Evolutionary conservation across 2,113 vertebrate genomes (phyloP).

Genomic region (Platichthys stellatus): DNA sequence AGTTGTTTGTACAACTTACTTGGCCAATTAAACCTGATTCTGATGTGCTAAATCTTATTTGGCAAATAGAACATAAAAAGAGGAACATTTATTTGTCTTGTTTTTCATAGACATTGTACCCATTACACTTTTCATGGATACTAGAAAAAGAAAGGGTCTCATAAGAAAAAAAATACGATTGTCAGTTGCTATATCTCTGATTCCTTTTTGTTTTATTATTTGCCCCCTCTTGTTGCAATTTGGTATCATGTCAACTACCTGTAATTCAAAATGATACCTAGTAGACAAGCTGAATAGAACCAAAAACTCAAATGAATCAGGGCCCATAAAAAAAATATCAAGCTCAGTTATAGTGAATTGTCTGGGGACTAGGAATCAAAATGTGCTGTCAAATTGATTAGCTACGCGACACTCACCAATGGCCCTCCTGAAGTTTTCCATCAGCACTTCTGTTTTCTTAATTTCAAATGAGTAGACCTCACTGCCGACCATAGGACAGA

Average conservation of each 20-base stretch:
- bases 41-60: too few species aligned
- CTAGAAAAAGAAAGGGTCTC: not conserved
- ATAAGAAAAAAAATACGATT: too few species aligned
- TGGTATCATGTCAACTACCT: too few species aligned
- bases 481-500: slow-evolving; percentile 99
- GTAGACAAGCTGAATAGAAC: too few species aligned
- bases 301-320: not conserved
- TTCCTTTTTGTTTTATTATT: not conserved
- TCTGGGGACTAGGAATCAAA: not conserved
- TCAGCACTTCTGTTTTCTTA: slow-evolving; percentile 98
- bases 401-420: slow-evolving; percentile 87
- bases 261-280: too few species aligned
- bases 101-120: not conserved
- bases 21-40: too few species aligned
- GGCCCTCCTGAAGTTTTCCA: slow-evolving; percentile 98
- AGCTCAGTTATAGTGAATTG: not conserved
- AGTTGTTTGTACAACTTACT: too few species aligned
- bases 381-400: not conserved
- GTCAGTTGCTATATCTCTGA: not conserved
- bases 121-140: not conserved
- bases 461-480: slow-evolving; percentile 98
- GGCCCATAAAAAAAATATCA: not conserved
- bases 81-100: not conserved
- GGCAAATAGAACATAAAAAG: not conserved
- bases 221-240: too few species aligned